Base-by-base conservation (phyloP, 2,113 vertebrate genomes). In the Indicator maculatus region DNA sequence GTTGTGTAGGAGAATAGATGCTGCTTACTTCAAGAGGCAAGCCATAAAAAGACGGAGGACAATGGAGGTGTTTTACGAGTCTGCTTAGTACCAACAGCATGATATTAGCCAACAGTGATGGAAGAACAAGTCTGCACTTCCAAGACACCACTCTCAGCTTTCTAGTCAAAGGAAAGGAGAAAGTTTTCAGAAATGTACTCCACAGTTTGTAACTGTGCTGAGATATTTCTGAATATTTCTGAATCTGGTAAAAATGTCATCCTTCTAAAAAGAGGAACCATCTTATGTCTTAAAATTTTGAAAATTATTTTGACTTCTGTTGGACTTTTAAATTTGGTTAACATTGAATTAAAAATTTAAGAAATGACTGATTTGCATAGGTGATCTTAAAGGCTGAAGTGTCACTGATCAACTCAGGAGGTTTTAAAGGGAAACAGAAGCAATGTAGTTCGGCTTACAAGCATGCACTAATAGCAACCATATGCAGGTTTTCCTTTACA, bases 51-150 rank as follows among this genome's bases (percentile, higher is more conserved):
- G 83, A 88, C 63, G 74, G 93, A 85, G 78, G 74, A 55, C 83
- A 96, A 91, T 45, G 84, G 90, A 87, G 66, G 55, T 87, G 82
- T 82, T 88, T 88, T 84, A 90, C 47, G 96, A 97, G 88, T 76
- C 93, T 93, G 71, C 94, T 92, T 82, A 93, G 79, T 78, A 67
- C 81, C 86, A 93, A 39, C 59, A 88, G 70, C 10, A 1, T 47
- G 26, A 2, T 67, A 81, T 59, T 72, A 72, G 80, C 73, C 70
- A 47, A 60, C 41, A 83, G 58, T 81, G 90, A 93, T 64, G 82
- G 75, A 93, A 84, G 69, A 95, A 87, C 70, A 89, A 70, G 63
- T 63, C 81, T 79, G 45, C 52, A 45, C 67, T 89, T 70, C 78
- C 72, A 88, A 91, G 80, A 84, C 79, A 89, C 87, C 89, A 78